Evolutionary conservation across 35 echinoderm and acorn worm genomes (phyloP).

Genomic region (Diadema setosum): DNA sequence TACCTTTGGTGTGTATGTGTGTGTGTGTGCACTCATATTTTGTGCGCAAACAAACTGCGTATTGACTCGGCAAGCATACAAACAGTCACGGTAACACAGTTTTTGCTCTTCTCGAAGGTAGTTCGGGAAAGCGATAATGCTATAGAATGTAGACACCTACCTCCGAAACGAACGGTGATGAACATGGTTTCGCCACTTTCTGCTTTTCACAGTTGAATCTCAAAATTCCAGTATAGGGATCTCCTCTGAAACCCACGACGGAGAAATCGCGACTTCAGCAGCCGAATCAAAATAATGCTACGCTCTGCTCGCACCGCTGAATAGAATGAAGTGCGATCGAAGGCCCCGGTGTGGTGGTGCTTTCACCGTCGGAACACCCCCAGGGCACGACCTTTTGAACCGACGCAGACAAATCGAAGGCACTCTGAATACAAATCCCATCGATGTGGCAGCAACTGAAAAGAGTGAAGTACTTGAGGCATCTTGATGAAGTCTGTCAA

Average conservation of each 20-base stretch:
- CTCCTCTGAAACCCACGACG: no score
- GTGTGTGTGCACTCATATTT: background rate
- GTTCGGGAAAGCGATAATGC: no score
- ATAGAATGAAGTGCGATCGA: conserved; percentile 4
- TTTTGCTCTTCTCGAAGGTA: no score
- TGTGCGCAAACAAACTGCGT: background rate
- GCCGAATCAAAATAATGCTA: no score
- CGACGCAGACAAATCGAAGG: background rate
- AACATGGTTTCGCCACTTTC: no score
- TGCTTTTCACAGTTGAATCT: no score
- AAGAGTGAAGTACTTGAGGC: no score
- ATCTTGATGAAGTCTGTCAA: no score
- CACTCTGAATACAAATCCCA: background rate
- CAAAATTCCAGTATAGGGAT: no score
- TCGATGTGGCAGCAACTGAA: no score
- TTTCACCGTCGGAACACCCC: background rate
- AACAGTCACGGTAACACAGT: background rate
- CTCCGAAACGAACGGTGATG: background rate
- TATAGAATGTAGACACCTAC: background rate
- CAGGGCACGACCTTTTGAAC: background rate
- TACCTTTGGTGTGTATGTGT: background rate
- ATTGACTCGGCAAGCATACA: background rate
- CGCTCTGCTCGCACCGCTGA: no score
- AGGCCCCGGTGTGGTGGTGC: background rate
- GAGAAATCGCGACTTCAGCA: no score